phyloP scores from a whole-genome alignment of 2,797 vertebrate species.

The Clarias pachynema region DNA sequence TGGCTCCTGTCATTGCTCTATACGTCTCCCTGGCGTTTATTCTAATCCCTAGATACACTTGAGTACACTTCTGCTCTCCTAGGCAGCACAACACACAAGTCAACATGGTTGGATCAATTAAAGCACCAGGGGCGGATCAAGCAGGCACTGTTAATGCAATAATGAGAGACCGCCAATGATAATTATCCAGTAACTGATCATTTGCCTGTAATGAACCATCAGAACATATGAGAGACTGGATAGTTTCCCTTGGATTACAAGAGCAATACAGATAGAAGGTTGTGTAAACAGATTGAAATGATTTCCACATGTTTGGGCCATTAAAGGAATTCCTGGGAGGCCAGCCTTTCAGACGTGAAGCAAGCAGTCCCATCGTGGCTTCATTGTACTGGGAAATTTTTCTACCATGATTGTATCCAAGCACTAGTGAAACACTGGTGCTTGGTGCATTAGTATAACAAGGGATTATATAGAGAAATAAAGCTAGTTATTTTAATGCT shows the following conservation, averaged over 20 bases:
- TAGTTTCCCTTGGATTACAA: not conserved
- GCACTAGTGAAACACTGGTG: too few species aligned
- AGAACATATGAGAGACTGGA: not conserved
- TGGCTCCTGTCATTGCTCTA: constrained; percentile 4
- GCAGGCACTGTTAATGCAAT: constrained; percentile 46
- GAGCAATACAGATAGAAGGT: not conserved
- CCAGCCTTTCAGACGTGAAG: too few species aligned
- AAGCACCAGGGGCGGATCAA: constrained; percentile 61
- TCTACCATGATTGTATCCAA: too few species aligned
- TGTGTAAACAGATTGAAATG: not conserved
- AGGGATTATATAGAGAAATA: too few species aligned
- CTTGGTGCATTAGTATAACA: too few species aligned
- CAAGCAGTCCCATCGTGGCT: too few species aligned
- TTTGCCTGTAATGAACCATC: constrained; percentile 20
- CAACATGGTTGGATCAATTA: constrained; percentile 73
- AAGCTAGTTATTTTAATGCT: too few species aligned
- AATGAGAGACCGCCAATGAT: constrained; percentile 21
- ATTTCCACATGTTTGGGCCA: not conserved
- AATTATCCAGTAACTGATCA: constrained; percentile 39
- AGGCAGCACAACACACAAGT: constrained; percentile 66
- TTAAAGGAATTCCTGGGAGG: too few species aligned
- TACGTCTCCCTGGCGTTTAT: constrained; percentile 22
- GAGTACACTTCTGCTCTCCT: constrained; percentile 25
- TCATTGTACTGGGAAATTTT: too few species aligned
- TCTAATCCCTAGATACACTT: constrained; percentile 39